These are phyloP conservation scores for Mus caroli DNA, from an alignment of 2,797 vertebrate genomes.

Conservation along the genomic window DNA sequence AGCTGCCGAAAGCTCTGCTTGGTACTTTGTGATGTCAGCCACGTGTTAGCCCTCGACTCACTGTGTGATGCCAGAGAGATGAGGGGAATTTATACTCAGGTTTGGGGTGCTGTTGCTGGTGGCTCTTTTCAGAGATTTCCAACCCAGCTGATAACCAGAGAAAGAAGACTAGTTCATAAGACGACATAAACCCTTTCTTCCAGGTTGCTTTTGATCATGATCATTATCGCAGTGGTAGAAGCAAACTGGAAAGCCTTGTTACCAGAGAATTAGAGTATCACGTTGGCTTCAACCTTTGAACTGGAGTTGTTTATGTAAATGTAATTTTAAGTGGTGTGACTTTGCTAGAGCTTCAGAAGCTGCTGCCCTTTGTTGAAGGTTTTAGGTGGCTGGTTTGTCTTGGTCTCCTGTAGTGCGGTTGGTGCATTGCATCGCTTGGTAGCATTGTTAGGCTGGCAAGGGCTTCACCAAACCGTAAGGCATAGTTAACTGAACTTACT, in stretches of 20 bases:
- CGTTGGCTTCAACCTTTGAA: neutral
- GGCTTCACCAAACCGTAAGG: too few relatives aligned
- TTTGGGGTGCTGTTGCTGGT: neutral
- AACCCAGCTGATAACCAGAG: neutral
- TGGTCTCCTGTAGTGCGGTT: conserved; percentile 19
- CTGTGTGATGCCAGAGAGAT: neutral
- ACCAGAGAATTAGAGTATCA: neutral
- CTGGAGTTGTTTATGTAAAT: neutral
- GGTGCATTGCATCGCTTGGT: neutral
- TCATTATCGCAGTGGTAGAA: neutral
- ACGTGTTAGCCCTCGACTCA: neutral
- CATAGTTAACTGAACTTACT: conserved; percentile 24
- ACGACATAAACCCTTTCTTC: neutral
- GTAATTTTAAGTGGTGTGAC: neutral
- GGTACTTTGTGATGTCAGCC: neutral
- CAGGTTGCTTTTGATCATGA: neutral
- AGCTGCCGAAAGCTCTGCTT: conserved; percentile 15
- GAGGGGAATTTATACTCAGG: neutral
- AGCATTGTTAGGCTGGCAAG: too few relatives aligned
- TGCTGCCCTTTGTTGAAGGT: conserved; percentile 17
- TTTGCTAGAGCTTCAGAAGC: conserved; percentile 43
- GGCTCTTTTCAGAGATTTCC: neutral
- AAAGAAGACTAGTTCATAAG: neutral
- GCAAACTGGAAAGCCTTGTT: neutral
- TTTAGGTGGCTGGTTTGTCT: conserved; percentile 30